phyloP scores from a whole-genome alignment of 2,888 invertebrate genomes.

The Acleris sparsana region DNA sequence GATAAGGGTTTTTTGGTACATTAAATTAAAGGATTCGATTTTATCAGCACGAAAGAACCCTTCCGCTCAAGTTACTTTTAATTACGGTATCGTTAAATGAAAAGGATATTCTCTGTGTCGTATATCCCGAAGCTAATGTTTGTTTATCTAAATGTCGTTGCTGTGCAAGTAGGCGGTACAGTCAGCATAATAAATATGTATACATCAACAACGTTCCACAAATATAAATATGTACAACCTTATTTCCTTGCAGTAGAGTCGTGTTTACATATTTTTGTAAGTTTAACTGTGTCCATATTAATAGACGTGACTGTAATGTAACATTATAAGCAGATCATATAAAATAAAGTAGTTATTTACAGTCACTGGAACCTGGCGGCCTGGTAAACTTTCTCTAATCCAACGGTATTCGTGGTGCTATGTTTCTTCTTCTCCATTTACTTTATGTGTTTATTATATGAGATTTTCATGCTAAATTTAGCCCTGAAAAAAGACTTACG shows the following conservation, averaged over 20 bases:
- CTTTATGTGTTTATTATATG: constrained; percentile 29
- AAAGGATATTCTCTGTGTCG: constrained; percentile 19
- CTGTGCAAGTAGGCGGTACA: neutral
- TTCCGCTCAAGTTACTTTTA: constrained; percentile 34
- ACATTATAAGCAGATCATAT: neutral
- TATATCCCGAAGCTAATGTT: constrained; percentile 18
- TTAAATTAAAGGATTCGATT: constrained; percentile 34
- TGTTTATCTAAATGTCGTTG: constrained; percentile 5
- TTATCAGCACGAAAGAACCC: constrained; percentile 21
- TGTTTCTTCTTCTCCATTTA: constrained; percentile 20
- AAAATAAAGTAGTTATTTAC: neutral
- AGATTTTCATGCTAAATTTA: constrained; percentile 30
- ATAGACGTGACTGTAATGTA: too few relatives aligned
- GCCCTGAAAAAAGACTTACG: constrained; percentile 28
- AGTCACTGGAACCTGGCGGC: neutral
- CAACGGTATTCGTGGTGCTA: constrained; percentile 6
- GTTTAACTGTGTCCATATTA: too few relatives aligned
- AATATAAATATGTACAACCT: too few relatives aligned
- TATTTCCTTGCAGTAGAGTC: too few relatives aligned
- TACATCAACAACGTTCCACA: too few relatives aligned
- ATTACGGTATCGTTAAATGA: constrained; percentile 32
- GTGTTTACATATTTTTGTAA: too few relatives aligned
- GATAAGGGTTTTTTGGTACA: constrained; percentile 28
- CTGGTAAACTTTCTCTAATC: constrained; percentile 18
- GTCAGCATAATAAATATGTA: too few relatives aligned